Base-by-base conservation (phyloP, 1,140 invertebrate genomes). In the Eriosoma lanigerum region DNA sequence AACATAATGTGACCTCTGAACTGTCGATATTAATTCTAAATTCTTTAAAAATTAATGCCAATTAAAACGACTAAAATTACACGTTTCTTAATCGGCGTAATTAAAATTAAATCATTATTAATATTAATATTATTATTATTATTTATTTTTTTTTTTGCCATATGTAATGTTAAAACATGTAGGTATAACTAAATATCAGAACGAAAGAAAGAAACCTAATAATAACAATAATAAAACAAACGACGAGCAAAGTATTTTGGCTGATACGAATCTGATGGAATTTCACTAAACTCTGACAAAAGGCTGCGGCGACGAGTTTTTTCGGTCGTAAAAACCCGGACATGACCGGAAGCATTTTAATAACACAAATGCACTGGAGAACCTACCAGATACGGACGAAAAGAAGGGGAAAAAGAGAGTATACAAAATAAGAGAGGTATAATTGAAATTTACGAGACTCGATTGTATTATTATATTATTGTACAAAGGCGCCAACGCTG, bases 1-100 rank as follows among this genome's bases (percentile, higher is more conserved):
- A 70, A 70, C 66, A 70, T 48, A 70, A 70, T 44, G 21, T 3
- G 15, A 70, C 68, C 68, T 72, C n/a, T 70, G 66, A 70, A 52
- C 46, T 15, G 24, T 29, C 46, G 48, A 72, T 38, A 38, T 50
- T 52, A 52, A 52, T 72, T 29, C 24, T 32, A 29, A 72, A 72
- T 52, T 72, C 68, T 29, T 52, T 29, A 72, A 72, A 52, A 72
- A 72, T 72, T 52, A 52, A 72, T 24, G 48, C 12, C 68, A 72
- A 72, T 52, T 52, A 72, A 52, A 72, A 72, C 15, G 46, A 19
- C 24, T 29, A 26, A 50, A 29, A 70, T 70, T 70, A 17, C 66
- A 44, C 44, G 38, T 46, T 68, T 12, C 38, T n/a, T 24, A 44
- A 68, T 46, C 64, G 21, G 19, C 0, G n/a, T 46, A 3, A n/a